Base-by-base conservation (phyloP, 2,113 vertebrate genomes). In the Crotalus horridus region DNA sequence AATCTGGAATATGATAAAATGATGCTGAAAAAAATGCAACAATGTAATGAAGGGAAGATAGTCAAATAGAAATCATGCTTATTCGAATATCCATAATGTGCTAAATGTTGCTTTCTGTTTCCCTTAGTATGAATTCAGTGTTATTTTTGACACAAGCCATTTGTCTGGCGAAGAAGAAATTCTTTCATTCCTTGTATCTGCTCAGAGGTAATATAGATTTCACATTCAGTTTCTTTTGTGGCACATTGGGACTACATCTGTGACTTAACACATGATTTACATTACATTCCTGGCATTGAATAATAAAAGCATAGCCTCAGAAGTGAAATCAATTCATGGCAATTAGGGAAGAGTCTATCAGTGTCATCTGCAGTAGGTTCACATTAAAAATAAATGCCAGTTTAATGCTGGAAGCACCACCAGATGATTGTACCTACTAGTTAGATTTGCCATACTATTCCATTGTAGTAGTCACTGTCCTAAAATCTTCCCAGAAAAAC, bases 121-220 rank as follows among this genome's bases (percentile, higher is more conserved):
- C n/a, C 48, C 7, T 0, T 95, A 99, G 99, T 99, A 99, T 91
- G 98, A 99, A 64, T 98, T 99, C 96, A 99, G 98, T 9, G 97
- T 99, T 87, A 99, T 99, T 96, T 99, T 99, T 96, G 99, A 99
- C 95, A 99, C 99, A 0, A 99, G 98, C 95, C 99, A 97, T 94
- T 97, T 99, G 90, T 99, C 98, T 17, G 99, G 99, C 11, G 98
- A 98, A 95, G 98, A 99, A 54, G 98, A 98, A 56, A 97, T 95
- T 0, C 97, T 99, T 90, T 97, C 98, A 89, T 99, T 99, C 97
- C 97, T 98, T 17, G 96, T 99, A 94, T 98, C 98, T 91, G 98
- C 99, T 56, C 98, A 98, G 96, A 99, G 99, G 99, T 99, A 96
- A 96, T 95, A 43, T 33, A 46, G 55, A 13, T 3, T 69, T 53